phyloP scores from a whole-genome alignment of 2,888 invertebrate genomes.

The Eupithecia insigniata region DNA sequence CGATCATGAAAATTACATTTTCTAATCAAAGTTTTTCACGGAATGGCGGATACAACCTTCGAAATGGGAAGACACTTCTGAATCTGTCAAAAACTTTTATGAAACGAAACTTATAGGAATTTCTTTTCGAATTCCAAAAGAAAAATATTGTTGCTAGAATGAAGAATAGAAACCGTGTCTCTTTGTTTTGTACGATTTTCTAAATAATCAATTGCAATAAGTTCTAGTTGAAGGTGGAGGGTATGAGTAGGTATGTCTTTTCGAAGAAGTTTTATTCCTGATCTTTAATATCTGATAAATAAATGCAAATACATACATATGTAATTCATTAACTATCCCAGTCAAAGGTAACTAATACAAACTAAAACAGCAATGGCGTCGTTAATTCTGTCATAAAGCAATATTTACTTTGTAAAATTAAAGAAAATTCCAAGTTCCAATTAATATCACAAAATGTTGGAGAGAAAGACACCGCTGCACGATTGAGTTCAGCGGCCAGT shows the following conservation, averaged over 20 bases:
- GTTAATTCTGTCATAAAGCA: background rate
- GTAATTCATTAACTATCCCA: background rate
- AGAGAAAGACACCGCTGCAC: background rate
- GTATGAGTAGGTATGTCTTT: background rate
- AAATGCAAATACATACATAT: no score
- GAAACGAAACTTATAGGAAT: background rate
- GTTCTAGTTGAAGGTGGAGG: no score
- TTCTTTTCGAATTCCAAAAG: background rate
- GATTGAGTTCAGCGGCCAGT: background rate
- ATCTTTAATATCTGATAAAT: no score
- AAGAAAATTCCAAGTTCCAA: constrained; percentile 2
- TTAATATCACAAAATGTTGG: background rate
- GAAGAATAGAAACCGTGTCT: background rate
- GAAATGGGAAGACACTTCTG: background rate
- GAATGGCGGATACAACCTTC: background rate
- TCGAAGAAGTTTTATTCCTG: background rate
- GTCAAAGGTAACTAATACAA: background rate
- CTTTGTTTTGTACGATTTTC: background rate
- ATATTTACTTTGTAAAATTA: background rate
- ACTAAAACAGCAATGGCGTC: background rate
- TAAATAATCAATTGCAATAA: background rate
- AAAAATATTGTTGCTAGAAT: background rate
- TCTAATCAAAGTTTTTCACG: background rate
- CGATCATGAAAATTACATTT: background rate
- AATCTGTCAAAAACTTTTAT: background rate